These are phyloP conservation scores for Porites rus DNA, from an alignment of 92 coral and sea anemone species.

Conservation along the genomic window DNA sequence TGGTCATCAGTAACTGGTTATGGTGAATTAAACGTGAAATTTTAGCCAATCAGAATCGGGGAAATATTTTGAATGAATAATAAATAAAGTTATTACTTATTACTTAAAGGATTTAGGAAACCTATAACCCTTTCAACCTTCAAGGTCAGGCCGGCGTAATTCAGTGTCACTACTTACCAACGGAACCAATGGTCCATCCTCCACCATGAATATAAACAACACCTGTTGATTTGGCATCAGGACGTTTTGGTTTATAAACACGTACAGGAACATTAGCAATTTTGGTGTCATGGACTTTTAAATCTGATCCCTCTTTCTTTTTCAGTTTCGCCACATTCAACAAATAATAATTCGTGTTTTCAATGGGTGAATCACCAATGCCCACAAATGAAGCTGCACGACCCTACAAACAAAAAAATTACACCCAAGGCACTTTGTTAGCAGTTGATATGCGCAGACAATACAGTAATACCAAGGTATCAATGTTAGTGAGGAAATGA, in stretches of 20 bases:
- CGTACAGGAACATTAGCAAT: constrained; percentile 80
- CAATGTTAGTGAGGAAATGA: too few relatives aligned
- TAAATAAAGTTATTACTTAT: too few relatives aligned
- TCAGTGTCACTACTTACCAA: constrained; percentile 54
- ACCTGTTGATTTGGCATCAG: constrained; percentile 24
- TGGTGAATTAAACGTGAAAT: too few relatives aligned
- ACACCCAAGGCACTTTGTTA: background rate
- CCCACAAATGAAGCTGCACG: constrained; percentile 7
- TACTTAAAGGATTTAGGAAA: too few relatives aligned
- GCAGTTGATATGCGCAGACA: too few relatives aligned
- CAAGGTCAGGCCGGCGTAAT: background rate
- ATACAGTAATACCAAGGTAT: too few relatives aligned
- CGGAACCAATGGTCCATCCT: constrained; percentile 81
- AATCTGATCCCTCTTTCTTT: background rate
- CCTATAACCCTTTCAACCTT: background rate
- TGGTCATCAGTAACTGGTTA: too few relatives aligned
- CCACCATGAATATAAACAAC: constrained; percentile 76
- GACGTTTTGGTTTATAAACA: constrained; percentile 69
- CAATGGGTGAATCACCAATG: constrained; percentile 14
- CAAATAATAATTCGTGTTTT: background rate
- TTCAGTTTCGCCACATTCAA: background rate
- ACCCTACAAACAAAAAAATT: background rate
- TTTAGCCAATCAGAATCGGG: too few relatives aligned
- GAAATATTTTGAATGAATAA: too few relatives aligned
- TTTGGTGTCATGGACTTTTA: constrained; percentile 65